These are phyloP conservation scores for Anthopleura xanthogrammica DNA, from an alignment of 92 coral and sea anemone genomes.

Conservation along the genomic window DNA sequence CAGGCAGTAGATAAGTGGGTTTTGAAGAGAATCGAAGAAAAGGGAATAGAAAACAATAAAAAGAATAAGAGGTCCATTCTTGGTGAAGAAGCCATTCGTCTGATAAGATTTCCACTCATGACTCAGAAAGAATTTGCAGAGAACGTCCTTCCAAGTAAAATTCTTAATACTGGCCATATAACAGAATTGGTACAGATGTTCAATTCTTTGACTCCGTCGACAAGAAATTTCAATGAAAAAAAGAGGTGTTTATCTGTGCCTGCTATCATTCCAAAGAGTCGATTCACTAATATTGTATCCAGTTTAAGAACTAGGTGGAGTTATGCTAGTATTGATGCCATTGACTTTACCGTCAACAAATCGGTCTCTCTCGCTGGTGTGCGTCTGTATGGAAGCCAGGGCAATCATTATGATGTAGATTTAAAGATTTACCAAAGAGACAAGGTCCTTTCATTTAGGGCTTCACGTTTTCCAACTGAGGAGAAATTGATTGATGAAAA, in stretches of 20 bases:
- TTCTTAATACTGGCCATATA: no score
- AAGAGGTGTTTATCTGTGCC: not conserved
- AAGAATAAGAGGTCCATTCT: no score
- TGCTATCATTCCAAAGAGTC: not conserved
- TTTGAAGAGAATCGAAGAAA: no score
- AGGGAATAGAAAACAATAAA: no score
- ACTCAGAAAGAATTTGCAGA: not conserved
- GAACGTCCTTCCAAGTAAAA: no score
- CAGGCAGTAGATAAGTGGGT: no score
- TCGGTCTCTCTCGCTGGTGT: conserved; percentile 8
- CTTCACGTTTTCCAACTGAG: not conserved
- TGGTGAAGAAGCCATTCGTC: no score
- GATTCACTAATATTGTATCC: not conserved
- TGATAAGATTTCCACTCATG: no score
- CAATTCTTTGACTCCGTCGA: not conserved
- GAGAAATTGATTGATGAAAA: not conserved
- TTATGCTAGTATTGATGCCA: not conserved
- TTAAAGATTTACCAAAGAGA: not conserved
- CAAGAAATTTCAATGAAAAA: not conserved
- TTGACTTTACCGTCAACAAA: conserved; percentile 3
- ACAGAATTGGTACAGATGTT: conserved; percentile 9
- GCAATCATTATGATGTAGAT: not conserved
- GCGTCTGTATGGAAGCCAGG: not conserved
- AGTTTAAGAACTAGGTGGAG: not conserved
- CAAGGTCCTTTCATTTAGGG: not conserved